Base-by-base conservation (phyloP, 2,797 vertebrate genomes). In the Chloroceryle amazona region DNA sequence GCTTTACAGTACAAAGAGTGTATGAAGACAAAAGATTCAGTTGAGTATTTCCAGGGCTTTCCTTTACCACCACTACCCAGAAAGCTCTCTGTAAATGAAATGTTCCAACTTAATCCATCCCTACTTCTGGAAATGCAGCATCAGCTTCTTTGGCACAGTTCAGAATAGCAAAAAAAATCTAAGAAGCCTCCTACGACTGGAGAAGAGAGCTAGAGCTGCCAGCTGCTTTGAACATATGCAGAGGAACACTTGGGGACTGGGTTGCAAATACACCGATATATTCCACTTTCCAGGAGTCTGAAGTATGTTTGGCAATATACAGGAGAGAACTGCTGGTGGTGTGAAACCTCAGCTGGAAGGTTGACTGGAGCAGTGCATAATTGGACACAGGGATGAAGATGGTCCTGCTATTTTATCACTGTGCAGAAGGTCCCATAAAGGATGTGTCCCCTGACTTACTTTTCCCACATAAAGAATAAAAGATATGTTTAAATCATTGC, bases 191-290 rank as follows among this genome's bases (percentile, higher is more conserved):
- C 91, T 82, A 94, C 25, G 6, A 68, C 44, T 22, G 20, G 67
- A 52, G 74, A 93, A 86, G 16, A 83, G 31, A 90, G 26, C 39
- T 70, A 35, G 44, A 95, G 83, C 73, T 86, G 83, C 93, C 94
- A 95, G 87, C 78, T 96, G 91, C 86, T 87, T 81, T 71, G 60
- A 94, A 80, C 52, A 78, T 82, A 94, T 87, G 81, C 39, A 86
- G 67, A 94, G 63, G 54, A 89, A 90, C 86, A 85, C 57, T 82
- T 87, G 88, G 57, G 74, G 52, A 76, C 46, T 68, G 63, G 52
- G 35, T 49, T 95, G 80, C 80, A 94, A 70, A 90, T 76, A 96
- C 55, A 85, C 21, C 35, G 31, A 44, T 67, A 52, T 21, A 89
- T 84, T 84, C 86, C 52, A 82, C 62, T 84, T 89, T 72, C 78